Conservation (phyloP, 2,797 vertebrate genomes). For the Myotis findleyi region DNA sequence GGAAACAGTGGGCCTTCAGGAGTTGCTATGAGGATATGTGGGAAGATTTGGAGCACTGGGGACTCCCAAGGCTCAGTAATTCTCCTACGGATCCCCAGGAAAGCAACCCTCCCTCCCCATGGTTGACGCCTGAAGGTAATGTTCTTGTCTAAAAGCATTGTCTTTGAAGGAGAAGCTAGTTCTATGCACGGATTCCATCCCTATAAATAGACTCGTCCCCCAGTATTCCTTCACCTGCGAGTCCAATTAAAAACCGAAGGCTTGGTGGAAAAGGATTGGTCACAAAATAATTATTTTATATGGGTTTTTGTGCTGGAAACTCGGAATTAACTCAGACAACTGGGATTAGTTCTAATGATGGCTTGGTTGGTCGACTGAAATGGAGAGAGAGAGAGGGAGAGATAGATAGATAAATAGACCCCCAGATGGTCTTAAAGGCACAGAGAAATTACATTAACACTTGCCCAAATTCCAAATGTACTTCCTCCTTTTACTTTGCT, state of each 20-base stretch:
- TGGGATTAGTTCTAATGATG: neutral
- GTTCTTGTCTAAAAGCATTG: neutral
- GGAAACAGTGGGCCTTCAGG: neutral
- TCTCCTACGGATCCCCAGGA: neutral
- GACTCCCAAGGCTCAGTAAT: neutral
- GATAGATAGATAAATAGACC: neutral
- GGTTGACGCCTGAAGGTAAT: neutral
- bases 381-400: neutral
- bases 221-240: neutral
- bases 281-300: constrained; percentile 2
- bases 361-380: neutral
- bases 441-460: neutral
- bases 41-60: neutral
- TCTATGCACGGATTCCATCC: neutral
- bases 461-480: neutral
- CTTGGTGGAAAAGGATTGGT: neutral
- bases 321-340: neutral
- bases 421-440: neutral
- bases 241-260: neutral
- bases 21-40: neutral
- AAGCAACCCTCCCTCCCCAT: neutral
- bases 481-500: neutral
- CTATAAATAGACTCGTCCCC: neutral
- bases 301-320: neutral
- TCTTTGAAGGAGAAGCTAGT: neutral